These are phyloP conservation scores for Lagodon rhomboides DNA, from an alignment of 2,797 vertebrate species.

Conservation along the genomic window DNA sequence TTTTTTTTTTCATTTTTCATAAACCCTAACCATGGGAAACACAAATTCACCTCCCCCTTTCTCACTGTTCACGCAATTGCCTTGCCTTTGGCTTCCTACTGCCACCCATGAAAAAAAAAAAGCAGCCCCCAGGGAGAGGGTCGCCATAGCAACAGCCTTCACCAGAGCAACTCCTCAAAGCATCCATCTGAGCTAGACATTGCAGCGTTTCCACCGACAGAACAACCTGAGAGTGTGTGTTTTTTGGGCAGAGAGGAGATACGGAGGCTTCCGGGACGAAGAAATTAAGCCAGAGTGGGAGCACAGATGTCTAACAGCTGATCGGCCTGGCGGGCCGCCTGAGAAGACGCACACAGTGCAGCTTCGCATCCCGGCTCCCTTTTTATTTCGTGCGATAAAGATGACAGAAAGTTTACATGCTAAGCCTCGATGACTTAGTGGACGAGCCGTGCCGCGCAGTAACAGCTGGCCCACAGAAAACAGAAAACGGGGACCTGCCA, in stretches of 20 bases:
- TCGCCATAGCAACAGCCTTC: constrained; percentile 86
- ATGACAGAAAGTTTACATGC: constrained; percentile 67
- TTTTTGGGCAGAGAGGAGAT: constrained; percentile 26
- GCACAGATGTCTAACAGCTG: constrained; percentile 66
- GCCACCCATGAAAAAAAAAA: constrained; percentile 79
- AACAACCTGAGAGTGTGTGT: constrained; percentile 63
- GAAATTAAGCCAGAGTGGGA: constrained; percentile 27
- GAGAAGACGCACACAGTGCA: constrained; percentile 20
- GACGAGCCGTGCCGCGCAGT: constrained; percentile 20
- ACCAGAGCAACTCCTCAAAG: constrained; percentile 81
- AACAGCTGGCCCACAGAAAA: constrained; percentile 64
- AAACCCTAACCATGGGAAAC: constrained; percentile 85
- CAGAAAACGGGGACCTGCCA: constrained; percentile 12
- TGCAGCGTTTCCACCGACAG: constrained; percentile 60
- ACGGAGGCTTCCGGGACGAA: constrained; percentile 20
- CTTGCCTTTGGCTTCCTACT: constrained; percentile 82
- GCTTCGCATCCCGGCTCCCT: constrained; percentile 26
- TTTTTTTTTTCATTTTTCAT: constrained; percentile 75
- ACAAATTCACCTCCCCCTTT: constrained; percentile 78
- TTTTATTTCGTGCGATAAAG: constrained; percentile 41
- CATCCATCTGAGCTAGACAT: constrained; percentile 71
- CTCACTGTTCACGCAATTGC: constrained; percentile 76
- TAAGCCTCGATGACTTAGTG: constrained; percentile 62
- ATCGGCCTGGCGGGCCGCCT: constrained; percentile 44
- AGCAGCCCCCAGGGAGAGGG: constrained; percentile 80